Evolutionary conservation across 2,888 invertebrate genomes (phyloP), one percentile per base, ranked within the genome.

Genomic region (Ernsta delagoae): DNA sequence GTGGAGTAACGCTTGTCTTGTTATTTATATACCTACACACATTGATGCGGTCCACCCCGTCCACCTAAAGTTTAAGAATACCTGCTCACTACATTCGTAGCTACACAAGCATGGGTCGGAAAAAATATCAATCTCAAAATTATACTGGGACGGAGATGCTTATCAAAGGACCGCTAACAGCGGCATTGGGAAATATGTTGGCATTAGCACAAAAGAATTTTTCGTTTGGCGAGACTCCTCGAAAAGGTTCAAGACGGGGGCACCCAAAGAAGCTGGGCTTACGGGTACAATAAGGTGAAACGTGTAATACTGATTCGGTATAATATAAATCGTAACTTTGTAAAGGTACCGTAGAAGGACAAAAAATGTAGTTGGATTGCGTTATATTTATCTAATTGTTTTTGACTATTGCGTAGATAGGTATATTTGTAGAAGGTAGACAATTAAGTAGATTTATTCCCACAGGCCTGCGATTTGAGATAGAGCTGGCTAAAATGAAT

Each of bases 201-300:
- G 75, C 72, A 73, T 73, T 70, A 68, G 74, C 70, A 77, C 76
- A 78, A 78, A 75, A 73, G 75, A 73, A 73, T 72, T 73, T 73
- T 75, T 69, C 74, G 69, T 72, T 71, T 68, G 69, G 64, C 74
- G 62, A 71, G 70, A 43, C 75, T 72, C 68, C 73, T 75, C 72
- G 71, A 72, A 77, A 77, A 78, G 77, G 77, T 75, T 77, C 71
- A 74, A 74, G 73, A 75, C 69, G 69, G 59, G 59, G 69, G 59
- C 62, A 69, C 59, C 63, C 59, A 54, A 59, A 54, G 54, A 59
- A 69, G 64, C 48, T 59, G 63, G 53, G 69, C 63, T 68, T 57
- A 57, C 48, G 62, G 56, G 61, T 59, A 69, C 69, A 69, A 68
- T 68, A 62, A 16, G 16, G 61, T 45, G 68, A 45, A 69, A 59